phyloP scores from a whole-genome alignment of 2,888 invertebrate genomes.

The Hemithea aestivaria region DNA sequence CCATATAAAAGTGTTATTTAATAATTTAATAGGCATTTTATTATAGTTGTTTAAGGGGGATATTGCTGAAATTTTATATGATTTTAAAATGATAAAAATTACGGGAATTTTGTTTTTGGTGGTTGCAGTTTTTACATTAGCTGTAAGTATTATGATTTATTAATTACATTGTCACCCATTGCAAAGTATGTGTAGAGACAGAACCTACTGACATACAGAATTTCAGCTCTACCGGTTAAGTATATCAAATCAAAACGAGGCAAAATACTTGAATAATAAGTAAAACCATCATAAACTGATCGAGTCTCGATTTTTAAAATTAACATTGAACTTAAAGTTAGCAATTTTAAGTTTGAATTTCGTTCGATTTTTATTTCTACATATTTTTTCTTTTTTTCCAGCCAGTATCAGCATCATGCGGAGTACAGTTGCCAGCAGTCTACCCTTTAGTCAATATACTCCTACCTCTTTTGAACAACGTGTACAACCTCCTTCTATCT shows the following conservation, averaged over 20 bases:
- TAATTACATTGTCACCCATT: no score
- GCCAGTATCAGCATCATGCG: conserved; percentile 47
- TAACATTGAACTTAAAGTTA: no score
- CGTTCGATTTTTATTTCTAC: no score
- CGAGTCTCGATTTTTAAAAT: no score
- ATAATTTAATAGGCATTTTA: conserved; percentile 2
- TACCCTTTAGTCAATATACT: conserved; percentile 70
- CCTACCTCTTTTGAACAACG: conserved; percentile 66
- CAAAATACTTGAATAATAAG: no score
- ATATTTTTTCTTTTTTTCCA: conserved; percentile 35
- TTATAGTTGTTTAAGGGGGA: conserved; percentile 2
- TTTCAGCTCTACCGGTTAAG: no score
- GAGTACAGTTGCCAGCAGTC: conserved; percentile 65
- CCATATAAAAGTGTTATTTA: conserved; percentile 28
- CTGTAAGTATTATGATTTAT: conserved; percentile 17
- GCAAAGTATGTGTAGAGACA: no score
- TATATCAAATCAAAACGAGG: no score
- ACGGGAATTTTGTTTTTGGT: conserved; percentile 13
- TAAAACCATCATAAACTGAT: no score
- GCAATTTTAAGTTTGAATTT: no score
- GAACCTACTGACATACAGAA: no score
- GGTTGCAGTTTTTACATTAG: conserved; percentile 19
- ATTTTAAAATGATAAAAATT: conserved; percentile 19
- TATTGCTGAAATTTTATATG: conserved; percentile 12
- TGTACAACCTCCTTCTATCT: conserved; percentile 67